Percentiles rank a stretch among this genome's conserved stretches.
Conservation (phyloP, 2,113 vertebrate species). For the Gymnorhina tibicen region DNA sequence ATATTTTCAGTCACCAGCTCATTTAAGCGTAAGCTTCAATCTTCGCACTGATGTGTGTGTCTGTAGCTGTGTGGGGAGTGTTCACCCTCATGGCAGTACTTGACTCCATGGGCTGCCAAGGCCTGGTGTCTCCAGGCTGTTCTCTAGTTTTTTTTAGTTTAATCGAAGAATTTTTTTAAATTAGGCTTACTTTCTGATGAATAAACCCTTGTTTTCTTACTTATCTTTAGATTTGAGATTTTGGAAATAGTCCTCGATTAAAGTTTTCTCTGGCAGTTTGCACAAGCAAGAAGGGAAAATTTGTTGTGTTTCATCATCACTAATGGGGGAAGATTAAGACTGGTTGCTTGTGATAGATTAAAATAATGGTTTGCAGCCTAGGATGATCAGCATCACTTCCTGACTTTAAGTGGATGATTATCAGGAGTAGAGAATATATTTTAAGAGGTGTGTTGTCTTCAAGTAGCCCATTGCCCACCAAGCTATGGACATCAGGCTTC, state of each 20-base stretch:
- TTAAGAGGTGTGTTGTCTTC: neutral
- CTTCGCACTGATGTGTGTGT: neutral
- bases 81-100: neutral
- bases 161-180: neutral
- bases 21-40: neutral
- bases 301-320: neutral
- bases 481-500: neutral
- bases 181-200: neutral
- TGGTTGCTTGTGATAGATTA: neutral
- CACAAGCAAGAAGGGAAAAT: neutral
- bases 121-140: neutral
- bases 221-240: neutral
- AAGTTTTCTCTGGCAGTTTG: neutral
- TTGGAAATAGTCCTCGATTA: neutral
- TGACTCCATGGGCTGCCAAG: rapidly evolving
- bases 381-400: neutral
- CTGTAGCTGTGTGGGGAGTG: rapidly evolving
- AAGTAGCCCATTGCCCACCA: neutral
- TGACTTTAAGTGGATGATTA: neutral
- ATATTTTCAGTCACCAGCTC: neutral
- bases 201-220: neutral
- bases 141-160: neutral
- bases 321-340: neutral
- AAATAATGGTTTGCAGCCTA: neutral
- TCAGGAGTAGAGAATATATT: neutral